phyloP scores from a whole-genome alignment of 2,113 vertebrate species.

The Falcunculus frontatus region DNA sequence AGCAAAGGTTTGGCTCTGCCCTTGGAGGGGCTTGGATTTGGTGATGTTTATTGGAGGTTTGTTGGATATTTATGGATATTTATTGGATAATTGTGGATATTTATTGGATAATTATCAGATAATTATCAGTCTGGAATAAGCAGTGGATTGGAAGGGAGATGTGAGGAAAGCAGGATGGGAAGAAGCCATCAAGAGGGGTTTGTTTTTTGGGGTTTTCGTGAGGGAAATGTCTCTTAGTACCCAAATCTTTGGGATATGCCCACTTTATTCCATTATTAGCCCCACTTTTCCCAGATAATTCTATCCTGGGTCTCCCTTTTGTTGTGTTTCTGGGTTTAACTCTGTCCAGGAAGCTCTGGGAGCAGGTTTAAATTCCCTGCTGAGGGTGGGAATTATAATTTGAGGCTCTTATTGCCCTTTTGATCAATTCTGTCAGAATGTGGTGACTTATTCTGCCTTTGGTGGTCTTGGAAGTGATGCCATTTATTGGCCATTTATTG shows the following conservation, averaged over 20 bases:
- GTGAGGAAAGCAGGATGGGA: neutral
- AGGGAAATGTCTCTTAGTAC: accelerated
- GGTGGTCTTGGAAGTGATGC: accelerated
- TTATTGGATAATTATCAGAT: too few relatives aligned
- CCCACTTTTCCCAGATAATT: neutral
- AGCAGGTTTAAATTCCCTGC: neutral
- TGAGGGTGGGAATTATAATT: neutral
- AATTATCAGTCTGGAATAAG: accelerated
- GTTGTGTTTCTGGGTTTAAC: neutral
- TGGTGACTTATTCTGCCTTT: neutral
- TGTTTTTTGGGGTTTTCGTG: neutral
- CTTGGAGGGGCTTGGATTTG: neutral
- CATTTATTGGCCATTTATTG: neutral
- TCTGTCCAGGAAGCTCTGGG: neutral
- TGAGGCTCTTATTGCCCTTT: neutral
- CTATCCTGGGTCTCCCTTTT: too few relatives aligned
- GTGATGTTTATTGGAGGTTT: too few relatives aligned
- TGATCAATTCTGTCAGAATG: too few relatives aligned
- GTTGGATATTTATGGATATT: too few relatives aligned
- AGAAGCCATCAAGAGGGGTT: accelerated
- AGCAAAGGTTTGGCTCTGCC: accelerated
- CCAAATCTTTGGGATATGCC: accelerated
- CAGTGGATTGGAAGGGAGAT: accelerated
- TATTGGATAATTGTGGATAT: too few relatives aligned
- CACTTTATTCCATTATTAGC: accelerated